Evolutionary conservation across 2,888 invertebrate species (phyloP).

Genomic region (Falcaria lacertinaria): DNA sequence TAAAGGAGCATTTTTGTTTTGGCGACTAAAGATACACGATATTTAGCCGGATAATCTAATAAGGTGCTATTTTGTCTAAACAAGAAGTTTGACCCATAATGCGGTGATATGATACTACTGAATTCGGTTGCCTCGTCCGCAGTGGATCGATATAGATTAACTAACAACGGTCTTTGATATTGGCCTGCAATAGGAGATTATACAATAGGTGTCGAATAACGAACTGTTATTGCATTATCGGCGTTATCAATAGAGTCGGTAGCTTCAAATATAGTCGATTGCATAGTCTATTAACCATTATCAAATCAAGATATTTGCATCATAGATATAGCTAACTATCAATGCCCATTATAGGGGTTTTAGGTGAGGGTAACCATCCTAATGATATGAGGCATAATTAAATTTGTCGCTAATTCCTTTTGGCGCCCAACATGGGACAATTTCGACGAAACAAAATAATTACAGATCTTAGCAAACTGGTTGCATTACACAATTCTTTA

Average conservation of each 20-base stretch:
- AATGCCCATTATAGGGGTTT: too few relatives aligned
- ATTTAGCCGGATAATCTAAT: too few relatives aligned
- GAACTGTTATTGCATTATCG: not conserved
- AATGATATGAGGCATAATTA: too few relatives aligned
- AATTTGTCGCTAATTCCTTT: not conserved
- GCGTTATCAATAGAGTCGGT: not conserved
- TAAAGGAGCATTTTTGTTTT: too few relatives aligned
- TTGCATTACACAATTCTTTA: conserved; percentile 10
- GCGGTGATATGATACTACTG: not conserved
- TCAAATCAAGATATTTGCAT: too few relatives aligned
- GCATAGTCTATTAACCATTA: too few relatives aligned
- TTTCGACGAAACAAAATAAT: not conserved
- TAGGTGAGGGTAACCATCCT: too few relatives aligned
- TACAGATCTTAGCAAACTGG: not conserved
- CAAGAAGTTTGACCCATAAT: too few relatives aligned
- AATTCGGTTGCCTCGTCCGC: not conserved
- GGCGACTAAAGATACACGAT: too few relatives aligned
- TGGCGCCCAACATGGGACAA: not conserved
- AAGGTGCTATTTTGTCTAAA: too few relatives aligned
- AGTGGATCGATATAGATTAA: not conserved
- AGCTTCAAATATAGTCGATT: too few relatives aligned
- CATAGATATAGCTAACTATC: too few relatives aligned
- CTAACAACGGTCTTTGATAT: not conserved
- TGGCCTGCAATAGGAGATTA: not conserved
- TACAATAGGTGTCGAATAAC: not conserved